These are phyloP conservation scores for Whitmania pigra DNA, from an alignment of 1,140 invertebrate genomes.

Conservation along the genomic window DNA sequence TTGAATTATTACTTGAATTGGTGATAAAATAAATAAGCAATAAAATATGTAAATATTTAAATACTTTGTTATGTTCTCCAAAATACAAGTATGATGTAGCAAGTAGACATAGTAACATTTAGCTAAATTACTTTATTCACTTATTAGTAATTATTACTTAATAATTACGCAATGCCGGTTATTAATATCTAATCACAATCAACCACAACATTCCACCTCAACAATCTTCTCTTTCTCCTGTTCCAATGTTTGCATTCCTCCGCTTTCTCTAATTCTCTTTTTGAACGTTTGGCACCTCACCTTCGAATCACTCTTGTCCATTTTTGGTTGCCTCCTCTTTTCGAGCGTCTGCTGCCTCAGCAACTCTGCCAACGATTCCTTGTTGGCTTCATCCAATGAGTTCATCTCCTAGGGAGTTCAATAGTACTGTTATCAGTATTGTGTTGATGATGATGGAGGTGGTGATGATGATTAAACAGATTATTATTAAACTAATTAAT, in stretches of 20 bases:
- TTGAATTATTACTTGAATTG: too few relatives aligned
- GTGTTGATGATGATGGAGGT: too few relatives aligned
- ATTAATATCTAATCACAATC: neutral
- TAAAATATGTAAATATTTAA: too few relatives aligned
- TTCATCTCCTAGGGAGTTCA: neutral
- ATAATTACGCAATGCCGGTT: too few relatives aligned
- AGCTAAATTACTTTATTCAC: too few relatives aligned
- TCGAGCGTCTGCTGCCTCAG: neutral
- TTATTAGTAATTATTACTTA: too few relatives aligned
- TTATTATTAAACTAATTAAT: too few relatives aligned
- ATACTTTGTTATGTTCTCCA: too few relatives aligned
- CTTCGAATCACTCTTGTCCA: constrained; percentile 1
- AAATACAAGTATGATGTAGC: too few relatives aligned
- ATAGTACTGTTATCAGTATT: neutral
- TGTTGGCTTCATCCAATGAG: neutral
- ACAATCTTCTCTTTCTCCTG: neutral
- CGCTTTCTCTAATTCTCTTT: neutral
- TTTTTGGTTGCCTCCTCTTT: neutral
- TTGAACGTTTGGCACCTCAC: neutral
- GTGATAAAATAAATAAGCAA: too few relatives aligned
- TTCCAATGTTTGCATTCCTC: neutral
- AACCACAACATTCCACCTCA: neutral
- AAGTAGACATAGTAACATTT: too few relatives aligned
- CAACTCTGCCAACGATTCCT: neutral
- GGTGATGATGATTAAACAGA: too few relatives aligned